These are phyloP conservation scores for Eolophus roseicapilla DNA, from an alignment of 2,113 vertebrate species.

Conservation along the genomic window DNA sequence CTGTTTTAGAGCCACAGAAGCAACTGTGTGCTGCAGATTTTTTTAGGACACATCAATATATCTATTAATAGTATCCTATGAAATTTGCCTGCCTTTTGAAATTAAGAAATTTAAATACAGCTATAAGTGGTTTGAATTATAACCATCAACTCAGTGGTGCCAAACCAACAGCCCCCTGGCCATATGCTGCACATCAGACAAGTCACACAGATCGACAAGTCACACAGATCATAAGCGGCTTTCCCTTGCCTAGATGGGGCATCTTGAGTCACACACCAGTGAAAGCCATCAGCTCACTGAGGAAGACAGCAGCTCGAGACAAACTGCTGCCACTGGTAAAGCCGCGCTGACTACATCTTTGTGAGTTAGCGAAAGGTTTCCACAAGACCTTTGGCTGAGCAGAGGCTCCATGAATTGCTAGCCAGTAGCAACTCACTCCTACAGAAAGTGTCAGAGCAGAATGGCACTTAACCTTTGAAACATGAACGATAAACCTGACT, in stretches of 20 bases:
- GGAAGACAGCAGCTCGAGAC: not conserved
- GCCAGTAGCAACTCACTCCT: not conserved
- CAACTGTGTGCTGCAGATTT: not conserved
- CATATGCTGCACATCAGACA: not conserved
- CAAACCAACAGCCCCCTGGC: not conserved
- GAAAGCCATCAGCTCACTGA: not conserved
- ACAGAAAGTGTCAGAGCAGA: not conserved
- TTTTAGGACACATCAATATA: not conserved
- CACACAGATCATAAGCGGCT: not conserved
- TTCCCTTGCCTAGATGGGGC: not conserved
- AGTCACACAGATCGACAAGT: not conserved
- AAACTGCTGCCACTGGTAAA: not conserved
- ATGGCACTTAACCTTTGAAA: not conserved
- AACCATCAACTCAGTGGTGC: not conserved
- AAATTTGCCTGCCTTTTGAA: not conserved
- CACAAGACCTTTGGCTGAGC: not conserved
- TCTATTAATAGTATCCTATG: not conserved
- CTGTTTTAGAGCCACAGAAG: not conserved
- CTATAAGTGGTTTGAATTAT: not conserved
- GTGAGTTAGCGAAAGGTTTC: not conserved
- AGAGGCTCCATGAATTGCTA: not conserved
- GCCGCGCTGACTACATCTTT: not conserved
- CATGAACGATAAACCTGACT: accelerated
- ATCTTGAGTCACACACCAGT: not conserved
- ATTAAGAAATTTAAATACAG: not conserved